Conservation (phyloP, 2,113 vertebrate genomes). For the Panurus biarmicus region DNA sequence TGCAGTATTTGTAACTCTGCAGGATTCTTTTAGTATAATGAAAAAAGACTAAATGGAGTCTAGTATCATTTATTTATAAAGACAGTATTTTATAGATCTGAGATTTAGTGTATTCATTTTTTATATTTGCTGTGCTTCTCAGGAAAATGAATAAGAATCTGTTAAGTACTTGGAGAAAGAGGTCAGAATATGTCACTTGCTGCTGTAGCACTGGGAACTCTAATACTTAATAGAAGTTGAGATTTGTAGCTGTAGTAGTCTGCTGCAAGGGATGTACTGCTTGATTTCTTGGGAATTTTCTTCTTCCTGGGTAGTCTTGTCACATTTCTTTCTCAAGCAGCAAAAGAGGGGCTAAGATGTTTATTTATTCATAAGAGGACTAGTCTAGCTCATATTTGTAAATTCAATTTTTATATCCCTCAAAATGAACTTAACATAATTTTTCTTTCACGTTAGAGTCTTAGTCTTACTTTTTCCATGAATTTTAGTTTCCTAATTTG, state of each 20-base stretch:
- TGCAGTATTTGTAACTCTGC: slow-evolving; percentile 12
- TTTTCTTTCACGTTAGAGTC: background rate
- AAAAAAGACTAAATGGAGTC: background rate
- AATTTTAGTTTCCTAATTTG: background rate
- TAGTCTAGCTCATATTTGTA: background rate
- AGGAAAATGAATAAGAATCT: background rate
- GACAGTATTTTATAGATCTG: background rate
- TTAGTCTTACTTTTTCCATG: background rate
- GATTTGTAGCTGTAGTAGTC: background rate
- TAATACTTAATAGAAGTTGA: background rate
- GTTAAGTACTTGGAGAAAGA: background rate
- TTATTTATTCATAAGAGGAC: background rate
- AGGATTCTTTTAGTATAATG: slow-evolving; percentile 8
- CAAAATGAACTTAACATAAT: background rate
- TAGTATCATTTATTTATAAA: background rate
- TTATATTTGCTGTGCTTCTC: background rate
- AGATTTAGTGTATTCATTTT: background rate
- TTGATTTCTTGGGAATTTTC: background rate
- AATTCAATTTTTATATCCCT: background rate
- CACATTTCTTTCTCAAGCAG: background rate
- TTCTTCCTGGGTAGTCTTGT: background rate
- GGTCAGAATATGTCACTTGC: background rate
- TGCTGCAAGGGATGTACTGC: background rate
- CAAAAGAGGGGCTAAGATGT: background rate
- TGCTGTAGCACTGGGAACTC: background rate